phyloP scores from a whole-genome alignment of 2,888 invertebrate species.

The Adineta ricciae region DNA sequence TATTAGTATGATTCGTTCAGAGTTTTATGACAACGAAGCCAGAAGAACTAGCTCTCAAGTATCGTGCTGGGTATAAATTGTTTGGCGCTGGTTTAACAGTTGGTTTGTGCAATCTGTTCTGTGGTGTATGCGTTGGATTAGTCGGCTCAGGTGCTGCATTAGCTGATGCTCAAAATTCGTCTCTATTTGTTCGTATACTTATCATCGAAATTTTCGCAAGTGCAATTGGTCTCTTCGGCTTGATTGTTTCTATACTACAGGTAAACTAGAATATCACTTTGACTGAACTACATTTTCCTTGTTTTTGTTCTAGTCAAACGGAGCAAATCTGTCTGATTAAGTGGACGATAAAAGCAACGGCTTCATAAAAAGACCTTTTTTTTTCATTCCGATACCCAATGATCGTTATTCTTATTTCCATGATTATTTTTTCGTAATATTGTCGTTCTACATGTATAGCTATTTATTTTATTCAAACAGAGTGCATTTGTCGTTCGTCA shows the following conservation, averaged over 20 bases:
- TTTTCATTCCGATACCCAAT: background rate
- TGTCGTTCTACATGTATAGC: background rate
- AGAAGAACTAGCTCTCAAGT: background rate
- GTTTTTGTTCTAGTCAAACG: background rate
- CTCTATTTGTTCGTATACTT: constrained; percentile 90
- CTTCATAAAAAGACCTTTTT: background rate
- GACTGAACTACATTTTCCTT: background rate
- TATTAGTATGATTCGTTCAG: background rate
- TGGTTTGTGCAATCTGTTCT: constrained; percentile 87
- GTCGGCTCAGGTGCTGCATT: constrained; percentile 94
- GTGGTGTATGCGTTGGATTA: constrained; percentile 90
- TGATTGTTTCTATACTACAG: constrained; percentile 78
- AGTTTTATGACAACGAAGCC: background rate
- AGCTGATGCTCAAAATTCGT: constrained; percentile 89
- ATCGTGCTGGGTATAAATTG: constrained; percentile 68
- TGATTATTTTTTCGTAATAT: background rate
- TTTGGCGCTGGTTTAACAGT: constrained; percentile 90
- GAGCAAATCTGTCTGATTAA: background rate
- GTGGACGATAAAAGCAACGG: background rate
- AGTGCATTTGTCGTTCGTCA: background rate
- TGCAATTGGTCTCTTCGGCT: constrained; percentile 93
- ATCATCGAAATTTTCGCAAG: constrained; percentile 98
- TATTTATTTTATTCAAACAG: background rate
- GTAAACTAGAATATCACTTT: background rate
- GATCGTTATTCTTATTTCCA: background rate